Percentiles rank a stretch among this genome's conserved stretches.
These are phyloP conservation scores for Tragelaphus imberbis DNA, from an alignment of 2,113 vertebrate species.

Conservation along the genomic window DNA sequence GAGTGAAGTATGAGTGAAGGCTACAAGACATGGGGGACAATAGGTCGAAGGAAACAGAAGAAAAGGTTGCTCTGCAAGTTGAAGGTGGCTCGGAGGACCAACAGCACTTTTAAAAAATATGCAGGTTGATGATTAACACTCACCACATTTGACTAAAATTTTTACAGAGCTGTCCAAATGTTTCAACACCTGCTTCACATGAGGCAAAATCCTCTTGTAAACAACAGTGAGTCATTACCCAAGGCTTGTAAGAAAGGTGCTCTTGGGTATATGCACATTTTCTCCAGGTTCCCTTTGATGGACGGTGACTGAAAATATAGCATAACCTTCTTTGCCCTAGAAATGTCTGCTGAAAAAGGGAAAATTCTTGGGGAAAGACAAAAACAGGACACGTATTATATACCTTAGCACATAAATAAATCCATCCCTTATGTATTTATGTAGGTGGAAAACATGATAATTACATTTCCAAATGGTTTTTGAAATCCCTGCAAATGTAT, in stretches of 20 bases:
- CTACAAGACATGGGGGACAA: neutral
- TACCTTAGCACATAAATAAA: conserved; percentile 64
- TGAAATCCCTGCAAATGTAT: conserved; percentile 38
- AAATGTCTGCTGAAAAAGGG: conserved; percentile 54
- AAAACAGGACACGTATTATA: conserved; percentile 38
- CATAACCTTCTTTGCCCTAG: conserved; percentile 57
- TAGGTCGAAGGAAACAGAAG: neutral
- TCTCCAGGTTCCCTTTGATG: conserved; percentile 63
- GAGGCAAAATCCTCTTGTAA: conserved; percentile 59
- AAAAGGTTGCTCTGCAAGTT: neutral
- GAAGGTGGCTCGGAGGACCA: conserved; percentile 36
- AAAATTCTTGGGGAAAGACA: conserved; percentile 21
- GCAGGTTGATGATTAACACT: conserved; percentile 48
- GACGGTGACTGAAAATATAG: conserved; percentile 59
- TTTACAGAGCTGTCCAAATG: conserved; percentile 64
- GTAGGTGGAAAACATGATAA: conserved; percentile 68
- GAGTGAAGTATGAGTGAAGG: neutral
- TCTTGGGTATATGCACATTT: conserved; percentile 53
- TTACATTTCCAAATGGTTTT: conserved; percentile 74
- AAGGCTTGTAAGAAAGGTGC: conserved; percentile 25
- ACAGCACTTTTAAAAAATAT: conserved; percentile 33
- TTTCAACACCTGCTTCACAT: conserved; percentile 73
- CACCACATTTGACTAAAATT: conserved; percentile 49
- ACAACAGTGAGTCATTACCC: conserved; percentile 62
- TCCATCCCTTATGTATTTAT: conserved; percentile 63